Base-by-base conservation (phyloP, 2,797 vertebrate genomes). In the Sphenodon punctatus region DNA sequence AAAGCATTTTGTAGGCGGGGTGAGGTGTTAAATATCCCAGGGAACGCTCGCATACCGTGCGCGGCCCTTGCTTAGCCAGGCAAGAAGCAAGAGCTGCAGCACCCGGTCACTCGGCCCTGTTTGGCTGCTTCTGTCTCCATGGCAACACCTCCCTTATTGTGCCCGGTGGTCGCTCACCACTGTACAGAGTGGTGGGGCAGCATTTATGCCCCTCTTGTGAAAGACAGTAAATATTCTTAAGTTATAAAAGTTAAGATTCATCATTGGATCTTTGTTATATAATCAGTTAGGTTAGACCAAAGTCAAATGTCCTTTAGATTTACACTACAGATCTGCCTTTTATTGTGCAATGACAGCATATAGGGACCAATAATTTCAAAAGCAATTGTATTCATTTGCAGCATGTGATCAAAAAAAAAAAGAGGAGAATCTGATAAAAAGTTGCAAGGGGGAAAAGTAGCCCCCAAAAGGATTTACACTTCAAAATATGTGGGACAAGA, bases 401-500 rank as follows among this genome's bases (percentile, higher is more conserved):
- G 6, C 2, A 70, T 70, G 78, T 42, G 19, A 71, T 15, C 68
- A 16, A 56, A 64, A 49, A 49, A 81, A 55, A 48, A 42, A 45
- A 56, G 56, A 30, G 78, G 32, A 72, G 6, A 71, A 38, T 42
- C 46, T 71, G 43, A 17, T 30, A 20, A 23, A 81, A 69, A 66
- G 42, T 43, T 85, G 60, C 38, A 85, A 74, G 3, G 75, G 27
- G 71, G 25, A 15, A 25, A 80, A 10, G 23, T 15, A 82, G 64
- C 12, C 68, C 30, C 43, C 68, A 45, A 9, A 49, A 20, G 10
- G 80, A 83, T 78, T 87, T 75, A 49, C 51, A 75, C 30, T 88
- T 48, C 30, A 79, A 72, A 90, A 77, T 69, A 56, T 45, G 3
- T 80, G 75, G 9, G 17, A 71, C 30, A 36, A 39, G 43, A 13